Conservation (phyloP, 2,888 invertebrate species). For the Plutella xylostella region DNA sequence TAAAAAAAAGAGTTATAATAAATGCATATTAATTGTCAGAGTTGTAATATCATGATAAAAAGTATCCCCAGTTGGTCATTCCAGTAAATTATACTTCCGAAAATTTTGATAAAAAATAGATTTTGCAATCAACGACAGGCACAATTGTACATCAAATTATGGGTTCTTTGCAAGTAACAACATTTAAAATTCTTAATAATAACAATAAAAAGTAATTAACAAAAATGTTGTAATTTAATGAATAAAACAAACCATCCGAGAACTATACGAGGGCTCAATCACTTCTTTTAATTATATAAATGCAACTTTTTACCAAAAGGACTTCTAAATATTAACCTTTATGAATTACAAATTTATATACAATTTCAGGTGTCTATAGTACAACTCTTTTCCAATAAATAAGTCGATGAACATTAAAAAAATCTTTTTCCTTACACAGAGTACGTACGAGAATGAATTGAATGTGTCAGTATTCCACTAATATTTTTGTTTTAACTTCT, state of each 20-base stretch:
- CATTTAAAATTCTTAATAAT: slow-evolving; percentile 65
- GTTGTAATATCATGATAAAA: too few relatives aligned
- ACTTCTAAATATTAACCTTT: slow-evolving; percentile 39
- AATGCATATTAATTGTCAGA: too few relatives aligned
- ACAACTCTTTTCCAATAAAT: slow-evolving; percentile 5
- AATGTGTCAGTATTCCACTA: slow-evolving; percentile 53
- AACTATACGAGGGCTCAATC: slow-evolving; percentile 52
- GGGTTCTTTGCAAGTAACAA: slow-evolving; percentile 57
- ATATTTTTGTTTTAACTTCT: slow-evolving; percentile 52
- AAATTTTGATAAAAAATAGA: neutral
- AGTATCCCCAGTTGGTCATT: too few relatives aligned
- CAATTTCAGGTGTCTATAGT: slow-evolving; percentile 37
- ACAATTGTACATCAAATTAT: slow-evolving; percentile 22
- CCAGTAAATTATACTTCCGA: neutral
- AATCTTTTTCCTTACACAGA: neutral
- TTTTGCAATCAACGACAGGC: slow-evolving; percentile 6
- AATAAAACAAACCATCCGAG: slow-evolving; percentile 59
- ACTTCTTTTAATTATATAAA: slow-evolving; percentile 46
- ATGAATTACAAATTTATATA: slow-evolving; percentile 62
- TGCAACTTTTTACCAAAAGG: slow-evolving; percentile 54
- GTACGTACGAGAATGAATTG: slow-evolving; percentile 9
- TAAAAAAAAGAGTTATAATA: neutral
- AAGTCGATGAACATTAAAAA: neutral
- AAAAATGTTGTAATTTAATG: slow-evolving; percentile 41
- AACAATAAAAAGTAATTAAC: slow-evolving; percentile 66